Percentiles rank a stretch among this genome's conserved stretches.
Conservation (phyloP, 53 echinoderm and acorn worm species). For the Henricia sp. region DNA sequence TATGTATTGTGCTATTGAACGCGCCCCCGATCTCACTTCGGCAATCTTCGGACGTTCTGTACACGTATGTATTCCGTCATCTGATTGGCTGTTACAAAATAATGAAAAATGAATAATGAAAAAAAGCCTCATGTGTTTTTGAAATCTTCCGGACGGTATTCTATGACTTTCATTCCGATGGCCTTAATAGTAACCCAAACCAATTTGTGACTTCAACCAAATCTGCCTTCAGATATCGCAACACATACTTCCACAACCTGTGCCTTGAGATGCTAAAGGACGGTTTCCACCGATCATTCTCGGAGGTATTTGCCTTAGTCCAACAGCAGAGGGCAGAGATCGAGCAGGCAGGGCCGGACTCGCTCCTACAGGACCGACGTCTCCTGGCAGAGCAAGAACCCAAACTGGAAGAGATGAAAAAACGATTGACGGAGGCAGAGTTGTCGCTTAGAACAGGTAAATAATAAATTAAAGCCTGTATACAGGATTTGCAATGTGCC, state of each 20-base stretch:
- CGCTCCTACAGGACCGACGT: conserved; percentile 75
- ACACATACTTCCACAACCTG: conserved; percentile 94
- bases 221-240: conserved; percentile 76
- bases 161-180: too few relatives aligned
- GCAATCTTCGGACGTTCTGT: too few relatives aligned
- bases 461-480: background rate
- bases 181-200: background rate
- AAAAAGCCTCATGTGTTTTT: background rate
- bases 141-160: too few relatives aligned
- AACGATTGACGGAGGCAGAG: conserved; percentile 89
- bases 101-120: background rate
- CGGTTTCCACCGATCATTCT: conserved; percentile 96
- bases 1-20: too few relatives aligned
- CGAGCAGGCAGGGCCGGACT: conserved; percentile 82
- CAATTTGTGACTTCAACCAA: background rate
- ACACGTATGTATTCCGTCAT: too few relatives aligned
- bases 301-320: conserved; percentile 91
- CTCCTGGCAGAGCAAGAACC: conserved; percentile 89
- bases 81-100: too few relatives aligned
- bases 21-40: too few relatives aligned
- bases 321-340: conserved; percentile 86
- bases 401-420: conserved; percentile 91
- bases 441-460: conserved; percentile 89
- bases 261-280: conserved; percentile 97
- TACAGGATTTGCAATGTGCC: too few relatives aligned